Percentiles rank a stretch among this genome's conserved stretches.
These are phyloP conservation scores for Cuculus canorus DNA, from an alignment of 2,797 vertebrate species.

Conservation along the genomic window DNA sequence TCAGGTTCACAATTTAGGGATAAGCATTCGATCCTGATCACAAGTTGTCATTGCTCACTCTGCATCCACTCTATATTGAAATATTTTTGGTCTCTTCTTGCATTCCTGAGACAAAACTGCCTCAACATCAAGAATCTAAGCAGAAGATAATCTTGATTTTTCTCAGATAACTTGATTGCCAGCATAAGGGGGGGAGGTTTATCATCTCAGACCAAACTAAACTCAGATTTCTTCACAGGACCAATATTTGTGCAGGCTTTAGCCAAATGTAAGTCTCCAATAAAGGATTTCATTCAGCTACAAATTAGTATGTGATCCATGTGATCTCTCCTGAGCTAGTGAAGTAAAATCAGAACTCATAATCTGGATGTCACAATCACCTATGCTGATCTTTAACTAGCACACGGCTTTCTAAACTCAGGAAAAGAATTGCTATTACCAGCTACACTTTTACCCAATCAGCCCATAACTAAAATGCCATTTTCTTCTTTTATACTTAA, in stretches of 20 bases:
- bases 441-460: neutral
- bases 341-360: neutral
- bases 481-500: neutral
- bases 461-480: fast-evolving
- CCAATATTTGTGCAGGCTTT: fast-evolving
- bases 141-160: neutral
- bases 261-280: neutral
- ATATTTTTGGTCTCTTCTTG: neutral
- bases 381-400: neutral
- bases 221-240: neutral
- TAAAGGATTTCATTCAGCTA: neutral
- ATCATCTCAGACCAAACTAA: neutral
- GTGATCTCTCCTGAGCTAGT: neutral
- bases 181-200: neutral
- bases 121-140: neutral
- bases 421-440: neutral
- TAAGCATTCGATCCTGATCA: neutral
- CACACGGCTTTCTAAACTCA: neutral
- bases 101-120: neutral
- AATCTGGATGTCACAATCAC: too few relatives aligned
- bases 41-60: neutral
- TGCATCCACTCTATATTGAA: neutral
- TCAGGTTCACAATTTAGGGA: neutral
- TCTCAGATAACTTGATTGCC: neutral
- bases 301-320: fast-evolving